Evolutionary conservation across 1,140 invertebrate genomes (phyloP).

Genomic region (Drosophila pectinifera): DNA sequence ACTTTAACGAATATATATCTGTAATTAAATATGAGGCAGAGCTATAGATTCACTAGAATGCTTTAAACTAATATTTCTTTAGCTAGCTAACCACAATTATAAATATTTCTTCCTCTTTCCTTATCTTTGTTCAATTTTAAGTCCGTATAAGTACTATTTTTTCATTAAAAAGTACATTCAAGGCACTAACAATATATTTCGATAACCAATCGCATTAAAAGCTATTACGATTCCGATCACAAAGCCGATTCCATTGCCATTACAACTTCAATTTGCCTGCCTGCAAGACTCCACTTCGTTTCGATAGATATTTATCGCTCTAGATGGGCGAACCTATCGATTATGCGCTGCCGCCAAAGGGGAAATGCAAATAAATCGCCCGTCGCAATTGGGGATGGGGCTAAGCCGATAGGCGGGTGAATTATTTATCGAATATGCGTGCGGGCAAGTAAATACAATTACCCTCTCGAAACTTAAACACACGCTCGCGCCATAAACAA

Average conservation of each 20-base stretch:
- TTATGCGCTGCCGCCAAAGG: background rate
- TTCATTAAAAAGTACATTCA: background rate
- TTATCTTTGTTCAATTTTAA: too few species aligned
- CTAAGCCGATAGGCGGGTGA: conserved; percentile 45
- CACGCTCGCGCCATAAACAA: conserved; percentile 41
- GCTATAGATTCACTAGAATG: too few species aligned
- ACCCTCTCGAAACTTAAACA: conserved; percentile 24
- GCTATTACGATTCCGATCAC: conserved; percentile 7
- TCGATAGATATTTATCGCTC: conserved; percentile 12
- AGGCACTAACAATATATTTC: background rate
- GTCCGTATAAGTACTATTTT: background rate
- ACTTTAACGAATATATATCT: too few species aligned
- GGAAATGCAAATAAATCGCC: conserved; percentile 37
- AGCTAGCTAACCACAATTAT: too few species aligned
- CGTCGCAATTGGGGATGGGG: conserved; percentile 13
- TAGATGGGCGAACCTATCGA: conserved; percentile 11
- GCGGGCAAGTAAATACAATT: conserved; percentile 48
- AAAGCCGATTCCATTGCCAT: conserved; percentile 3
- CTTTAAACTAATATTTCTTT: background rate
- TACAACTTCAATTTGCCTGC: conserved; percentile 7
- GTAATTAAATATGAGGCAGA: too few species aligned
- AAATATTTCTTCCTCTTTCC: too few species aligned
- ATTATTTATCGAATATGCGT: conserved; percentile 53
- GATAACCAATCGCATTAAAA: background rate
- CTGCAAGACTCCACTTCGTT: background rate